Conservation (phyloP, 2,797 vertebrate genomes). For the Oophaga sylvatica region DNA sequence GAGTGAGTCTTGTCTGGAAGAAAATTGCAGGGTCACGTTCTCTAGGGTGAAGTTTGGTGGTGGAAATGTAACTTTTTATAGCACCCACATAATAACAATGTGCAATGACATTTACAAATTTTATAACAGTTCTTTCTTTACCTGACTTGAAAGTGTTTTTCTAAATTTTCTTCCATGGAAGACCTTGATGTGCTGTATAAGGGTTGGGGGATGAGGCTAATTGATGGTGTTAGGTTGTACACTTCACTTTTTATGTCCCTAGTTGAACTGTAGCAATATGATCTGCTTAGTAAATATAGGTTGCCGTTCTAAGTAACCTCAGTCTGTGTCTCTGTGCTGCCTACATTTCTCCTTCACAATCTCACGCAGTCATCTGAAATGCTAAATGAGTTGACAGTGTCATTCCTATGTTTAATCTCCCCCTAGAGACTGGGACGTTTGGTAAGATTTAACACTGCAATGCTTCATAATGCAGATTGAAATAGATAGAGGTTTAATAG, state of each 20-base stretch:
- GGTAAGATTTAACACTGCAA: neutral
- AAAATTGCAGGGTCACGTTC: neutral
- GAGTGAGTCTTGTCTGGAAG: neutral
- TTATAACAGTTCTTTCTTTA: neutral
- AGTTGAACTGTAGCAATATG: conserved; percentile 55
- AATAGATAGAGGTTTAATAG: neutral
- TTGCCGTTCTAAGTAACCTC: conserved; percentile 42
- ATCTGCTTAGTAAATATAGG: conserved; percentile 56
- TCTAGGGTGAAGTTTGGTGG: neutral
- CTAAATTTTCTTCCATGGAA: neutral
- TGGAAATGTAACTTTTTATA: neutral
- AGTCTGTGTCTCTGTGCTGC: conserved; percentile 3
- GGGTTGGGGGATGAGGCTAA: neutral
- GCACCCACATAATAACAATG: neutral
- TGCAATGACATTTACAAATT: neutral
- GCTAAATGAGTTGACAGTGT: conserved; percentile 37
- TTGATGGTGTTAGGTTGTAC: conserved; percentile 25
- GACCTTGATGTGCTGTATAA: neutral
- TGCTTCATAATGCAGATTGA: neutral
- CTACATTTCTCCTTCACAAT: conserved; percentile 25
- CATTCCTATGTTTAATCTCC: conserved; percentile 25
- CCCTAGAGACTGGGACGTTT: conserved; percentile 3
- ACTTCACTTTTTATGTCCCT: conserved; percentile 43
- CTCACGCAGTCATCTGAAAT: conserved; percentile 12
- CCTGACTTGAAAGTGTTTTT: conserved; percentile 21